A percentile compares a stretch with the other conserved stretches of the same genome.
These are phyloP conservation scores for Litoditis marina DNA, from an alignment of 2,888 invertebrate genomes.

Conservation along the genomic window DNA sequence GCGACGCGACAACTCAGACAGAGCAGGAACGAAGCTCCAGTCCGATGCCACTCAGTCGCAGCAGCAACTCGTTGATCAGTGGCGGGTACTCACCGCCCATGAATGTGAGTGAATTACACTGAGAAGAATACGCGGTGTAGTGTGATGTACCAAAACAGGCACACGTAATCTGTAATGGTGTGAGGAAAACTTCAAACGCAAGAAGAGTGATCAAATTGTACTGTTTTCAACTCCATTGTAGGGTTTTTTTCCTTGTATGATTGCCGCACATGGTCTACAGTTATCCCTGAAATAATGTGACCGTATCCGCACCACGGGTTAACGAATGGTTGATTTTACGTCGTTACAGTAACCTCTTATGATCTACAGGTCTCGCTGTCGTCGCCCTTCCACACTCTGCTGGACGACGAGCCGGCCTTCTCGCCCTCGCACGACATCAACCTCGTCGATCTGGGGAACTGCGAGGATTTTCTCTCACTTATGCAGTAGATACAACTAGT, in stretches of 20 bases:
- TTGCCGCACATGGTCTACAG: too few relatives aligned
- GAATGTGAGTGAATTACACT: too few relatives aligned
- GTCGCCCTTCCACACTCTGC: conserved; percentile 31
- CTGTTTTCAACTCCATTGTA: too few relatives aligned
- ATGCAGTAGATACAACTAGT: too few relatives aligned
- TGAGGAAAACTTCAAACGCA: too few relatives aligned
- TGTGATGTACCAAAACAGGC: too few relatives aligned
- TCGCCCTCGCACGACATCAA: conserved; percentile 16
- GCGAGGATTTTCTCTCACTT: conserved; percentile 19
- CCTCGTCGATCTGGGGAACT: conserved; percentile 20
- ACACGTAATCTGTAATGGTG: too few relatives aligned
- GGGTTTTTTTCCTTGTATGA: too few relatives aligned
- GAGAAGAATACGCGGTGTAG: too few relatives aligned
- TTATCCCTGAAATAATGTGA: too few relatives aligned
- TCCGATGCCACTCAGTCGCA: conserved; percentile 7
- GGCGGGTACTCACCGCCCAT: conserved; percentile 34
- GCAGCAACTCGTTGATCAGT: conserved; percentile 30
- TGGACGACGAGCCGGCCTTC: conserved; percentile 35
- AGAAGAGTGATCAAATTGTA: too few relatives aligned
- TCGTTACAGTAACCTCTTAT: neutral
- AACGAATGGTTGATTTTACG: neutral
- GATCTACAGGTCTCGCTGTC: conserved; percentile 17
- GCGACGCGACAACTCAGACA: conserved; percentile 34
- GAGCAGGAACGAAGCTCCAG: conserved; percentile 20
- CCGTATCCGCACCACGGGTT: too few relatives aligned